Evolutionary conservation across 2,113 vertebrate species (phyloP), one percentile per base, ranked within the genome.

Genomic region (Drymodes brunneopygia): DNA sequence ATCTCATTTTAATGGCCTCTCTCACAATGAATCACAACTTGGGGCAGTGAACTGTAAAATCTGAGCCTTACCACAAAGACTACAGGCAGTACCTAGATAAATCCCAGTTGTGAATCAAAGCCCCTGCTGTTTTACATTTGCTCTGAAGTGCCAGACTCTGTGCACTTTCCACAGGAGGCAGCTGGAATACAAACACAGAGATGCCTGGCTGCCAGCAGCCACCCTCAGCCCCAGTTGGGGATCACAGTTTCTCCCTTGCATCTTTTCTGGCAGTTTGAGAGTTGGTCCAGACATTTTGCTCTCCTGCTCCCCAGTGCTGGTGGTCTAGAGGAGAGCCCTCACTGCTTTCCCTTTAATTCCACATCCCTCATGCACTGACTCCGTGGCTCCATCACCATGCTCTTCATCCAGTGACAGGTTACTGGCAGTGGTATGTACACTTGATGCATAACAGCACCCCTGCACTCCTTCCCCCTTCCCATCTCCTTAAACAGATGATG

Each of bases 391-490:
- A 83, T 61, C 86, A 62, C 64, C 58, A 40, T 0, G 0, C 60
- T 94, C 61, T 84, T 79, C 79, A 62, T 27, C 62, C 60, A 88
- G 53, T 94, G 97, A 86, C 92, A 92, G 91, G 91, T 71, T 95
- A 75, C 74, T 94, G 95, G 93, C 96, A 95, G 53, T 48, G 74
- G 45, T 79, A 54, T 94, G 88, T 38, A 91, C 60, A 57, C 60
- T 93, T 96, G 95, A 97, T 85, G 35, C 61, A 94, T 40, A 94
- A 80, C 96, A 97, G 90, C 78, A 80, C 48, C 71, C 86, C 84
- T 92, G 78, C 51, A 57, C 90, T 92, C 74, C 66, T 85, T 86
- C 61, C 89, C 70, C 57, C 70, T 88, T 78, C 78, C 75, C 62
- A 73, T 80, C 78, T 75, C 65, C 67, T 33, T 86, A 78, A 88